Conservation (phyloP, 2,113 vertebrate genomes). For the Electrona antarctica region DNA sequence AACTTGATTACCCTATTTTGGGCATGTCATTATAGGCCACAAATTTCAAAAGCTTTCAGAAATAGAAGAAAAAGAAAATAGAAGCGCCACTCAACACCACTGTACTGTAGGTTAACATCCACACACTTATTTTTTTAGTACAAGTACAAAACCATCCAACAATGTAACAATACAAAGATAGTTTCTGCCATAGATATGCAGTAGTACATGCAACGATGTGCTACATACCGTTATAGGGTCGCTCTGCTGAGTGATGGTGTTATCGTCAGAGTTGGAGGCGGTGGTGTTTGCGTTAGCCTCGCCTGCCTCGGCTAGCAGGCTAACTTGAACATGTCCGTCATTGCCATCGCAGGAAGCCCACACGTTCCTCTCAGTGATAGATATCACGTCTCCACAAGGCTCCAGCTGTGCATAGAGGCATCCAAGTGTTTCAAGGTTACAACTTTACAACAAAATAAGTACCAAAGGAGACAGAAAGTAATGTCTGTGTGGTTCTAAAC, state of each 20-base stretch:
- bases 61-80: too few species aligned
- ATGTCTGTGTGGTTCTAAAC: too few species aligned
- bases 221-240: constrained; percentile 56
- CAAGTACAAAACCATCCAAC: not conserved
- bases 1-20: too few species aligned
- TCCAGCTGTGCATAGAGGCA: constrained; percentile 60
- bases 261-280: constrained; percentile 44
- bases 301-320: constrained; percentile 60
- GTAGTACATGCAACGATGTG: not conserved
- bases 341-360: constrained; percentile 62
- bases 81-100: too few species aligned
- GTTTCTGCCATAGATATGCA: not conserved
- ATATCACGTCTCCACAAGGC: constrained; percentile 66
- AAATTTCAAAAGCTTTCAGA: too few species aligned
- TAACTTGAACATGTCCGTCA: constrained; percentile 61
- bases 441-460: not conserved
- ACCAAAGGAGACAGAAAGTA: too few species aligned
- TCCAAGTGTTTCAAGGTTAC: not conserved
- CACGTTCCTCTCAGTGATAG: constrained; percentile 67
- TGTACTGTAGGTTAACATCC: too few species aligned
- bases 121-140: too few species aligned
- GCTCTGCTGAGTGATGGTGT: constrained; percentile 35
- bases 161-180: not conserved
- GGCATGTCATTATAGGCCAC: too few species aligned
- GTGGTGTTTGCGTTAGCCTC: constrained; percentile 43